These are phyloP conservation scores for Horisme vitalbata DNA, from an alignment of 2,888 invertebrate species.

Conservation along the genomic window DNA sequence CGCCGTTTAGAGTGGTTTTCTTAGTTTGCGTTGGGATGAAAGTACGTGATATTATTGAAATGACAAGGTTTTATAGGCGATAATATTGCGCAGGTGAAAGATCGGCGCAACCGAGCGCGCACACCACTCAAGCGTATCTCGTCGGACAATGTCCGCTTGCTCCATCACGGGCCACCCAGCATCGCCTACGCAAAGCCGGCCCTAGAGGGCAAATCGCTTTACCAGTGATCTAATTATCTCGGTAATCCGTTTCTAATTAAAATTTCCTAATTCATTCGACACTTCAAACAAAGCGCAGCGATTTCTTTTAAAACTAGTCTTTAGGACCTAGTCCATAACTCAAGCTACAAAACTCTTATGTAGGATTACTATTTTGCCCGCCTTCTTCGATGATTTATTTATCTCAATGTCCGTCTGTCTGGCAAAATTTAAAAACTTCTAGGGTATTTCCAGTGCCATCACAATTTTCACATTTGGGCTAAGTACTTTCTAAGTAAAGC, in stretches of 20 bases:
- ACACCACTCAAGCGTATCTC: slow-evolving; percentile 75
- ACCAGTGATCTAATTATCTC: no score
- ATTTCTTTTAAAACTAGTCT: background rate
- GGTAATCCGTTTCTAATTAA: background rate
- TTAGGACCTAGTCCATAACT: no score
- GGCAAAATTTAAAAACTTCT: no score
- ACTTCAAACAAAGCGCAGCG: background rate
- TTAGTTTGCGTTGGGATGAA: slow-evolving; percentile 74
- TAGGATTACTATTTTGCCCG: no score
- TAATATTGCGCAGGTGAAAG: slow-evolving; percentile 81
- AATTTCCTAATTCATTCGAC: background rate
- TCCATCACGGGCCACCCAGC: slow-evolving; percentile 53
- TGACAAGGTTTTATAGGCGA: slow-evolving; percentile 82
- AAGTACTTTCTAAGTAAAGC: no score
- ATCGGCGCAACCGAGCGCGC: slow-evolving; percentile 76
- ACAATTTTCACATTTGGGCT: no score
- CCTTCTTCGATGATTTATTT: no score
- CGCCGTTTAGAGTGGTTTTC: slow-evolving; percentile 64
- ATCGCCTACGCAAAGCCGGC: slow-evolving; percentile 8
- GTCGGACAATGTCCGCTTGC: slow-evolving; percentile 79
- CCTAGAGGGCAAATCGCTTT: background rate
- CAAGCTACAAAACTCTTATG: no score
- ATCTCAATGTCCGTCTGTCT: no score
- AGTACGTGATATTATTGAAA: slow-evolving; percentile 77
- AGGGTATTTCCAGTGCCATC: no score